Evolutionary conservation across 2,888 invertebrate species (phyloP).

Genomic region (Eucera pruinosa): DNA sequence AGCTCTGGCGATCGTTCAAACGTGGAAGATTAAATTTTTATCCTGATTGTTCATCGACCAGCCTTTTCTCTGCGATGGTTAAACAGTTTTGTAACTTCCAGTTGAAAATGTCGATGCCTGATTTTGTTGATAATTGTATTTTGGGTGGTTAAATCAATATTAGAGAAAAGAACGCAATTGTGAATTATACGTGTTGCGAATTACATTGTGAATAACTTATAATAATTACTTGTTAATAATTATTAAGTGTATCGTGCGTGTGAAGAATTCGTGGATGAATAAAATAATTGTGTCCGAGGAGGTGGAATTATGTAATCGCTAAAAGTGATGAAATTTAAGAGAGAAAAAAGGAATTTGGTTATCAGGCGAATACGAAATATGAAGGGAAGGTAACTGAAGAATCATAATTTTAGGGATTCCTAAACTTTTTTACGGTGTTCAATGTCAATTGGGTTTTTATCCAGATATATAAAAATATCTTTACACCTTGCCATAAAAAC

Average conservation of each 20-base stretch:
- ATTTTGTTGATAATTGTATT: neutral
- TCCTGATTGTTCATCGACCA: constrained; percentile 19
- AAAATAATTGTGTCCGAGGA: too few species aligned
- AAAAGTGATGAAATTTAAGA: neutral
- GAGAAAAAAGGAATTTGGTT: too few species aligned
- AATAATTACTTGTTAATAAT: too few species aligned
- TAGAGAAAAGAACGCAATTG: too few species aligned
- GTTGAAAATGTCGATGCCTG: neutral
- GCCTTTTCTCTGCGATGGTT: neutral
- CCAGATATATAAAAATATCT: constrained; percentile 1
- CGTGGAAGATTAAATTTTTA: constrained; percentile 47
- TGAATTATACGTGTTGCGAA: too few species aligned
- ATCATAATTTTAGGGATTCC: neutral
- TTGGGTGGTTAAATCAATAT: too few species aligned
- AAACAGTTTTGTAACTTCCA: neutral
- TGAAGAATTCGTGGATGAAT: too few species aligned
- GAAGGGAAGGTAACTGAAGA: neutral
- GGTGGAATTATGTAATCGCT: neutral
- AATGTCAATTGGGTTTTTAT: neutral
- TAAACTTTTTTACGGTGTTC: neutral
- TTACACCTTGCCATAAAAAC: neutral
- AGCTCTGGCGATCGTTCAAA: constrained; percentile 26
- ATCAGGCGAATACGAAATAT: neutral
- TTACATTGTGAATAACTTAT: too few species aligned
- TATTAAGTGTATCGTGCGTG: too few species aligned